phyloP scores from a whole-genome alignment of 1,140 invertebrate genomes.

The Drosophila kepulauana region DNA sequence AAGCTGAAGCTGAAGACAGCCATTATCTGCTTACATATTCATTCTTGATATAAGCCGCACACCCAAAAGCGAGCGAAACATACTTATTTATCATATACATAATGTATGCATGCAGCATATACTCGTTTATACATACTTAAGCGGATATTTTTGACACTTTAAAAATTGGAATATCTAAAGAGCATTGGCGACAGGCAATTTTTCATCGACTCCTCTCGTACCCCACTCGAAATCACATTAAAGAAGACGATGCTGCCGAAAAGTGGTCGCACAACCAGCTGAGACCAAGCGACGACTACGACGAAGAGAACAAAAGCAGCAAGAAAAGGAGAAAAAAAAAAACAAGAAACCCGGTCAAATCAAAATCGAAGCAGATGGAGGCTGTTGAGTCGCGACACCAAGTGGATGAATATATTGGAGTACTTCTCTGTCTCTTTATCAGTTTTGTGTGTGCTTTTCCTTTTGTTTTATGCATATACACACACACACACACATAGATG shows the following conservation, averaged over 20 bases:
- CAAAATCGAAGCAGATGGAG: conserved; percentile 73
- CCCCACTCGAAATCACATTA: background rate
- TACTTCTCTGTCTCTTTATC: conserved; percentile 40
- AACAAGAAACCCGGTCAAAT: conserved; percentile 32
- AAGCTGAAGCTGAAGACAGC: conserved; percentile 47
- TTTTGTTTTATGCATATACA: background rate
- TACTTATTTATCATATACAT: conserved; percentile 48
- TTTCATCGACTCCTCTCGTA: conserved; percentile 59
- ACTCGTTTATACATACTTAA: conserved; percentile 55
- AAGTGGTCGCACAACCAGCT: conserved; percentile 50
- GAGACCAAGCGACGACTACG: conserved; percentile 23
- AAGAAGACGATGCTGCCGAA: background rate
- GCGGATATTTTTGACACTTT: conserved; percentile 80
- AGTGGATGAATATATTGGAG: conserved; percentile 19
- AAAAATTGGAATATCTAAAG: conserved; percentile 78
- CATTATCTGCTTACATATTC: conserved; percentile 82
- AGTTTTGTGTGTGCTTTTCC: conserved; percentile 33
- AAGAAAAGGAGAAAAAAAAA: too few relatives aligned
- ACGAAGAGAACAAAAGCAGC: conserved; percentile 11
- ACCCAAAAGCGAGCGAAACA: conserved; percentile 27
- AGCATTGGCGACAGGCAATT: conserved; percentile 69
- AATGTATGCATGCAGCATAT: conserved; percentile 46
- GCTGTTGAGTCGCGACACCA: conserved; percentile 51
- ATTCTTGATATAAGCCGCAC: conserved; percentile 53
- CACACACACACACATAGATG: background rate